phyloP scores from a whole-genome alignment of 2,797 vertebrate species.

The Lutjanus argentimaculatus region DNA sequence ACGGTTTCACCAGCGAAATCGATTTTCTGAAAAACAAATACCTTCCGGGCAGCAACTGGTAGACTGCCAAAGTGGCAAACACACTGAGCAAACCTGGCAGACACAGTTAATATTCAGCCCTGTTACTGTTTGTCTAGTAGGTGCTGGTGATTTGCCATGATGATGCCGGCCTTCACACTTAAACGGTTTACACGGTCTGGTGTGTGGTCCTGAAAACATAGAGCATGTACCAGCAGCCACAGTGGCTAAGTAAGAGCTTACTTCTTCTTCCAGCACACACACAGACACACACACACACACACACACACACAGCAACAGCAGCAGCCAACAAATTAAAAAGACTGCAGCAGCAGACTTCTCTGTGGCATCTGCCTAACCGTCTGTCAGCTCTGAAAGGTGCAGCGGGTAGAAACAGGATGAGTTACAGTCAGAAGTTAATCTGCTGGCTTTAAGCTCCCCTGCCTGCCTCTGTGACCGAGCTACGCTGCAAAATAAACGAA shows the following conservation, averaged over 20 bases:
- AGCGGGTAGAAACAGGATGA: constrained; percentile 28
- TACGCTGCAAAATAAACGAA: neutral
- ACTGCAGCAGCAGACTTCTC: constrained; percentile 15
- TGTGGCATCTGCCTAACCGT: constrained; percentile 33
- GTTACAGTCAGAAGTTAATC: constrained; percentile 59
- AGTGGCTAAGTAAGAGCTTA: constrained; percentile 3
- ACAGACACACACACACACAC: constrained; percentile 11
- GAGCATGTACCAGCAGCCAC: neutral
- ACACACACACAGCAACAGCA: constrained; percentile 1
- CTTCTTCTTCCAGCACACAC: neutral
- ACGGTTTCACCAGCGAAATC: constrained; percentile 15
- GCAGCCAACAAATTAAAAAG: constrained; percentile 13
- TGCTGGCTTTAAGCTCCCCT: constrained; percentile 26
- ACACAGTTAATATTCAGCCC: neutral
- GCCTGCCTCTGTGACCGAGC: neutral
- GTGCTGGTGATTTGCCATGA: constrained; percentile 8
- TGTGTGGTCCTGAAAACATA: constrained; percentile 10
- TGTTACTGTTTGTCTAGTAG: constrained; percentile 8
- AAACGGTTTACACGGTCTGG: neutral
- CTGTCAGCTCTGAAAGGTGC: constrained; percentile 50
- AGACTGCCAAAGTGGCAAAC: constrained; percentile 28
- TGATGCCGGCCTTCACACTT: constrained; percentile 6
- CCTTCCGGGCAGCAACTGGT: constrained; percentile 16
- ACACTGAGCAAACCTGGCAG: constrained; percentile 9
- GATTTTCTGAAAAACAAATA: constrained; percentile 47